Conservation (phyloP, 2,113 vertebrate species). For the Corythornis madagascariensis region DNA sequence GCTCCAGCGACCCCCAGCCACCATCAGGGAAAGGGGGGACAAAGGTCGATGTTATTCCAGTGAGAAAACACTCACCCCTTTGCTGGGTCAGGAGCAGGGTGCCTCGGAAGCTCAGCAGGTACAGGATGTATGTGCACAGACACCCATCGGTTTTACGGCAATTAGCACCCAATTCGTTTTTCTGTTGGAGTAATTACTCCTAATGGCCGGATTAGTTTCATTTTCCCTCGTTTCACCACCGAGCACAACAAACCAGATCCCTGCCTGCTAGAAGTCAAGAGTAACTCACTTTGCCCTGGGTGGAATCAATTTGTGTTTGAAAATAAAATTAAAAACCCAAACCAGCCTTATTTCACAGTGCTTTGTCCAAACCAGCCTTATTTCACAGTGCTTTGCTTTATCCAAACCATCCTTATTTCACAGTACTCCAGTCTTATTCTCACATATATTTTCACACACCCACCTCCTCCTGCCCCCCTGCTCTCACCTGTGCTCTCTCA, state of each 20-base stretch:
- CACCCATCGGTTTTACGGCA: neutral
- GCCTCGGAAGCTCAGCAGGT: neutral
- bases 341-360: neutral
- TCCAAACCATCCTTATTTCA: neutral
- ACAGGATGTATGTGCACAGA: neutral
- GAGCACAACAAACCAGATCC: neutral
- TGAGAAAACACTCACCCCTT: accelerated
- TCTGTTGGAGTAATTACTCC: neutral
- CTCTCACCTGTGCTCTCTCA: accelerated
- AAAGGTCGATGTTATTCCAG: neutral
- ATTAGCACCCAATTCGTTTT: neutral
- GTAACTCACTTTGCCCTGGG: neutral
- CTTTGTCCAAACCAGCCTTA: neutral
- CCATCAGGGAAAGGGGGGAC: too few relatives aligned
- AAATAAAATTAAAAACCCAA: neutral
- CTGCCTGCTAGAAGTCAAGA: neutral
- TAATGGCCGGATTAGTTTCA: neutral
- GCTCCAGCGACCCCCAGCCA: neutral
- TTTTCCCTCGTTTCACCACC: neutral
- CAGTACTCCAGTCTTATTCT: neutral
- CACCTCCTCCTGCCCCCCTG: neutral
- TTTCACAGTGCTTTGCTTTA: neutral
- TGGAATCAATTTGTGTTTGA: neutral
- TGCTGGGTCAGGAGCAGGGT: neutral
- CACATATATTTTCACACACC: neutral